Percentiles rank a stretch among this genome's conserved stretches.
These are phyloP conservation scores for Gonocerus acuteangulatus DNA, from an alignment of 2,888 invertebrate genomes.

Conservation along the genomic window DNA sequence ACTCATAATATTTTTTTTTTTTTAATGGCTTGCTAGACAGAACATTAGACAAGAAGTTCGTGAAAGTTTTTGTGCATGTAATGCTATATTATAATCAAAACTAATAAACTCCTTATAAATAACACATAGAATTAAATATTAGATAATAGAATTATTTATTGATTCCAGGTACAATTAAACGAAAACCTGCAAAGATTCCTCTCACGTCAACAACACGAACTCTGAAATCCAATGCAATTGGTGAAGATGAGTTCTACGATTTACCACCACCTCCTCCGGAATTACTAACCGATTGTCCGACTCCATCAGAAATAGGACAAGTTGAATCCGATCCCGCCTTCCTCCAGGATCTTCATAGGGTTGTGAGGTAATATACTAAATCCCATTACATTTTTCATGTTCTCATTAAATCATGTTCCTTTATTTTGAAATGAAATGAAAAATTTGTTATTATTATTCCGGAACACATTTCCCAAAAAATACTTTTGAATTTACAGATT, in stretches of 20 bases:
- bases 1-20: too few relatives aligned
- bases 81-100: too few relatives aligned
- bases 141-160: too few relatives aligned
- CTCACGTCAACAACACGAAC: slow-evolving; percentile 84
- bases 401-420: background rate
- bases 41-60: too few relatives aligned
- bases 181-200: slow-evolving; percentile 86
- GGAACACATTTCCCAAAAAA: background rate
- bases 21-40: too few relatives aligned
- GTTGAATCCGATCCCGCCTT: slow-evolving; percentile 43
- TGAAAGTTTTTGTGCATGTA: too few relatives aligned
- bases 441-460: background rate
- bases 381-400: background rate
- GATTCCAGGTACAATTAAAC: slow-evolving; percentile 71
- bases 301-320: slow-evolving; percentile 15
- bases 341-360: slow-evolving; percentile 78
- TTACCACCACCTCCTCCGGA: slow-evolving; percentile 56
- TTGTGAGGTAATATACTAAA: slow-evolving; percentile 80
- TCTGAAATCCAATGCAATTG: slow-evolving; percentile 56
- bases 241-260: slow-evolving; percentile 40
- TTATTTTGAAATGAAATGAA: background rate
- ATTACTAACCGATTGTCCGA: slow-evolving; percentile 59
- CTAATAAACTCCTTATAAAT: too few relatives aligned
- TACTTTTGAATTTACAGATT: too few relatives aligned
- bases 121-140: too few relatives aligned